Conservation (phyloP, 2,797 vertebrate species). For the Pyrocephalus nanus region DNA sequence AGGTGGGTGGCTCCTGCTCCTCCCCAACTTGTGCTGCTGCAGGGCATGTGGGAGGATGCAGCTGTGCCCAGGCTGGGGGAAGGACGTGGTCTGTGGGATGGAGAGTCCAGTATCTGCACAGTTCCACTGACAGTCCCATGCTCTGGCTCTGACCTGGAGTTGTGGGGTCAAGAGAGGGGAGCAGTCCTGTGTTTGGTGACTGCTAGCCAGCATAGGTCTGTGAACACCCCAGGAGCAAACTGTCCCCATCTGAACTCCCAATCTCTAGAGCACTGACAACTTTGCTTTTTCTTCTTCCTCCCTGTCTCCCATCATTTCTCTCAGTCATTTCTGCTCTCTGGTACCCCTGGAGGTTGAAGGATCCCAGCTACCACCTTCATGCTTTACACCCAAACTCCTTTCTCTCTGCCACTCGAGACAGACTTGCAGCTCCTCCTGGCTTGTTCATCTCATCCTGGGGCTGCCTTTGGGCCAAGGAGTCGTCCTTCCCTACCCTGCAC, state of each 20-base stretch:
- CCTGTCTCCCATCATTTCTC: background rate
- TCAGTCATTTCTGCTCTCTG: background rate
- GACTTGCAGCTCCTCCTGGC: background rate
- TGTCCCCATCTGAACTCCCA: background rate
- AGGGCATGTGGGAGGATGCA: background rate
- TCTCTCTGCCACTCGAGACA: too few relatives aligned
- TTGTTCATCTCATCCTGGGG: background rate
- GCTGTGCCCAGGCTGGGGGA: rapidly evolving
- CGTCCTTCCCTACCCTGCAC: background rate
- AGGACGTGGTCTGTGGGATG: background rate
- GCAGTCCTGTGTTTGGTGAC: too few relatives aligned
- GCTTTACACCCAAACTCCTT: background rate
- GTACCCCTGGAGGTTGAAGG: background rate
- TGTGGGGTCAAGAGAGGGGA: background rate
- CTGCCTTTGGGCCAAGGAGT: background rate
- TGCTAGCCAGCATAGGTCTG: background rate
- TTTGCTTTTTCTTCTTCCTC: background rate
- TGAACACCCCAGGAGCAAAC: background rate
- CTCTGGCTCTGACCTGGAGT: background rate
- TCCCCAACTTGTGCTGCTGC: background rate
- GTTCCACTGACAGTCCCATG: background rate
- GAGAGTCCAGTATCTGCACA: background rate
- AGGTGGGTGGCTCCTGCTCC: constrained; percentile 62
- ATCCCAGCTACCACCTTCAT: background rate
- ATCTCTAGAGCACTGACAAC: background rate